Percentiles rank a stretch among this genome's conserved stretches.
These are phyloP conservation scores for Lophius piscatorius DNA, from an alignment of 2,113 vertebrate species.

Conservation along the genomic window DNA sequence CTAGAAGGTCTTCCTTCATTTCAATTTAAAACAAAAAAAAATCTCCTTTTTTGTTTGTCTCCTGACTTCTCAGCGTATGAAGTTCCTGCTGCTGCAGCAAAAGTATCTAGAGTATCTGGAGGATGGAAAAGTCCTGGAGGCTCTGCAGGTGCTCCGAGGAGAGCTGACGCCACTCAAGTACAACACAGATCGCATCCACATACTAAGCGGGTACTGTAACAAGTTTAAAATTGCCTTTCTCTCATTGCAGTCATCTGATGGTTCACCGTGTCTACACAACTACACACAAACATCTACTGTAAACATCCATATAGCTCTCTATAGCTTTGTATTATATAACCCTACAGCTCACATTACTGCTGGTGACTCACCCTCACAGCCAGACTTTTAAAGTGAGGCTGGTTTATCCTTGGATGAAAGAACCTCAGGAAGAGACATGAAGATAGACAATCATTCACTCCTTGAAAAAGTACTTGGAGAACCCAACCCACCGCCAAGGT, in stretches of 20 bases:
- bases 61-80: slow-evolving; percentile 89
- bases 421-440: no score
- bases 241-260: slow-evolving; percentile 7
- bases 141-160: slow-evolving; percentile 95
- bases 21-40: not conserved
- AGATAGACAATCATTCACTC: no score
- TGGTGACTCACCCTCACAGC: not conserved
- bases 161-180: slow-evolving; percentile 98
- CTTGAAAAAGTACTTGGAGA: no score
- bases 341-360: not conserved
- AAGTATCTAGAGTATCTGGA: slow-evolving; percentile 99
- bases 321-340: slow-evolving; percentile 7
- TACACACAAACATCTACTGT: not conserved
- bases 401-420: no score
- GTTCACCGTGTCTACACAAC: no score
- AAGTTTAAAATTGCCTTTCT: slow-evolving; percentile 4
- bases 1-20: not conserved
- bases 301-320: not conserved
- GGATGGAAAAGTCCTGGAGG: slow-evolving; percentile 98
- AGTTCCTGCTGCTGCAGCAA: slow-evolving; percentile 99
- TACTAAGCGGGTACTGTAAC: slow-evolving; percentile 92
- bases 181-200: slow-evolving; percentile 97
- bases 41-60: not conserved
- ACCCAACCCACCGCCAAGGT: no score
- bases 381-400: not conserved